Conservation (phyloP, 2,888 invertebrate species). For the Tinea pellionella region DNA sequence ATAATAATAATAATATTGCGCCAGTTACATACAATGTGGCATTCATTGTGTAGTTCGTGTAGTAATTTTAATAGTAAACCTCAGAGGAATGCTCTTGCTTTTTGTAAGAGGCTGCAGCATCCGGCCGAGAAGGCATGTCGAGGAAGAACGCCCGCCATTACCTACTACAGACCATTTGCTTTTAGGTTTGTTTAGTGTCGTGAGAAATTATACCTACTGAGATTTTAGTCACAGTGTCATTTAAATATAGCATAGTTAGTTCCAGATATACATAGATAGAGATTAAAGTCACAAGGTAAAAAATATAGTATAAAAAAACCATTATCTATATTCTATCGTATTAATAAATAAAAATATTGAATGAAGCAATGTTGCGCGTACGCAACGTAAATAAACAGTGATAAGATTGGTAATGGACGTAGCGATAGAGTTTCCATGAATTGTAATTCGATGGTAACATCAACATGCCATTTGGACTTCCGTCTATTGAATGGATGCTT, state of each 20-base stretch:
- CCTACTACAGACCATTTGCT: not conserved
- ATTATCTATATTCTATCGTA: no score
- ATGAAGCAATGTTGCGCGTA: not conserved
- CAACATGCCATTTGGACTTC: constrained; percentile 7
- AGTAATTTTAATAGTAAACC: constrained; percentile 14
- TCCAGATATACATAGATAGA: no score
- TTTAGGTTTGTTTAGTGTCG: not conserved
- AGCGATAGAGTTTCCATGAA: constrained; percentile 5
- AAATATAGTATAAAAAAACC: no score
- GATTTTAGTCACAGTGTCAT: no score
- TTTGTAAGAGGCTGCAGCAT: constrained; percentile 12
- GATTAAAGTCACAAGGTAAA: no score
- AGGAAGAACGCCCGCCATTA: not conserved
- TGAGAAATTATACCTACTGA: not conserved
- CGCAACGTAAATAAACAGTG: not conserved
- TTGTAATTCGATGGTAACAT: constrained; percentile 4
- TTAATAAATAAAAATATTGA: not conserved
- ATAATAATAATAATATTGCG: not conserved
- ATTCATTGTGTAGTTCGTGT: constrained; percentile 8
- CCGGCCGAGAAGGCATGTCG: constrained; percentile 6
- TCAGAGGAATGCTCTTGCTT: constrained; percentile 11
- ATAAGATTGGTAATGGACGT: constrained; percentile 9
- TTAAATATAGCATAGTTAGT: no score
- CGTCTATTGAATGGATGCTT: constrained; percentile 11
- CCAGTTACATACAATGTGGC: not conserved